A percentile compares a stretch with the other conserved stretches of the same genome.
phyloP scores from a whole-genome alignment of 2,113 vertebrate species.

The Eleginops maclovinus region DNA sequence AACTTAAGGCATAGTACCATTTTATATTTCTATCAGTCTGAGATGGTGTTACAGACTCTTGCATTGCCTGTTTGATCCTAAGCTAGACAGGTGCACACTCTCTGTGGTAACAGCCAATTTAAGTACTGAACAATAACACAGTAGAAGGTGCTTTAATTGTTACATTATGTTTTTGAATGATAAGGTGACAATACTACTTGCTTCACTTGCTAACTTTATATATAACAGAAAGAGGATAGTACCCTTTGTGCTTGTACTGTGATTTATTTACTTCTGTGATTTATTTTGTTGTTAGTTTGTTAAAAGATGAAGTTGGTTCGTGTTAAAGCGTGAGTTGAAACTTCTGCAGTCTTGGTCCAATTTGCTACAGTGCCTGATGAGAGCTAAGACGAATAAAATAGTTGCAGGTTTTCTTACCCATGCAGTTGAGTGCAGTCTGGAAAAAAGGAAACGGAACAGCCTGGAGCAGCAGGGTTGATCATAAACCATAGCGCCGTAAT shows the following conservation, averaged over 20 bases:
- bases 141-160: background rate
- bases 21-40: constrained; percentile 32
- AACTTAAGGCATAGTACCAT: constrained; percentile 37
- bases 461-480: constrained; percentile 51
- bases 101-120: background rate
- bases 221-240: background rate
- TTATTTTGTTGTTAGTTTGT: background rate
- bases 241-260: background rate
- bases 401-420: constrained; percentile 34
- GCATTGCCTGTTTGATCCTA: constrained; percentile 4
- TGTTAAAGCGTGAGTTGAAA: background rate
- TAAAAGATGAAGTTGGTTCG: background rate
- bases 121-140: background rate
- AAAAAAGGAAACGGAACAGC: constrained; percentile 47
- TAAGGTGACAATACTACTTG: background rate
- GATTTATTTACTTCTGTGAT: background rate
- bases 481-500: constrained; percentile 71
- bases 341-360: constrained; percentile 4
- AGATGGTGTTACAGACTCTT: constrained; percentile 15
- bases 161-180: background rate
- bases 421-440: constrained; percentile 51
- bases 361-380: constrained; percentile 25
- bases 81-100: constrained; percentile 6
- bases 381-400: constrained; percentile 55
- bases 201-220: constrained; percentile 9